Evolutionary conservation across 1,140 invertebrate species (phyloP).

Genomic region (Lepidurus apus): DNA sequence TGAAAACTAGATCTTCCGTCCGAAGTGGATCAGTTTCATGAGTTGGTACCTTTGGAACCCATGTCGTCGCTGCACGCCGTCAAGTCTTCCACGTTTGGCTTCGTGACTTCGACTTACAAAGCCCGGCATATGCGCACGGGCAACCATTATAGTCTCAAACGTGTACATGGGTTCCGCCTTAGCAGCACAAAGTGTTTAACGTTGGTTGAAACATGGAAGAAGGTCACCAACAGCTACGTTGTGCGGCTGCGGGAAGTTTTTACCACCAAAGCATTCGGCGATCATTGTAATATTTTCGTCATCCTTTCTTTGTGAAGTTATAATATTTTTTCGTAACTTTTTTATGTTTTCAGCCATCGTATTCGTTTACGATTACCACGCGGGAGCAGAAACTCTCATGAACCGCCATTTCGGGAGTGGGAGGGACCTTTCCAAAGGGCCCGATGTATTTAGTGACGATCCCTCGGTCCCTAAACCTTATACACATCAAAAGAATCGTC

Average conservation of each 20-base stretch:
- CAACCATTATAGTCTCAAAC: conserved; percentile 73
- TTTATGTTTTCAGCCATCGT: conserved; percentile 69
- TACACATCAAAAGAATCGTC: conserved; percentile 75
- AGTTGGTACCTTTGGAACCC: conserved; percentile 77
- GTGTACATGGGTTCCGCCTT: conserved; percentile 78
- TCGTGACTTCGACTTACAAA: conserved; percentile 83
- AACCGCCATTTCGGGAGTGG: conserved; percentile 71
- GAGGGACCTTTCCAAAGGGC: conserved; percentile 62
- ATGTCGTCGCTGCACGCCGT: conserved; percentile 44
- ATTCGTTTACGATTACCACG: conserved; percentile 94
- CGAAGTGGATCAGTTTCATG: conserved; percentile 83
- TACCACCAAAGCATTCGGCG: conserved; percentile 90
- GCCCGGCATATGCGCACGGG: conserved; percentile 84
- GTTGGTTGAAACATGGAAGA: conserved; percentile 87
- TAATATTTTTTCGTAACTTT: conserved; percentile 33
- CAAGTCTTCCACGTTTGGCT: conserved; percentile 63
- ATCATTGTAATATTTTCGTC: conserved; percentile 72
- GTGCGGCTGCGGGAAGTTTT: conserved; percentile 88
- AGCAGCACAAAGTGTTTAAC: conserved; percentile 78
- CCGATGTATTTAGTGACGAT: conserved; percentile 70
- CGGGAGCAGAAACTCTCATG: conserved; percentile 79
- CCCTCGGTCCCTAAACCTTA: conserved; percentile 72
- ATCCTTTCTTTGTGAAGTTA: conserved; percentile 16
- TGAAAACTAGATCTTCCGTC: conserved; percentile 63
- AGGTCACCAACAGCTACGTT: conserved; percentile 86